A percentile compares a stretch with the other conserved stretches of the same genome.
These are phyloP conservation scores for Ophiothrix spiculata DNA, from an alignment of 35 echinoderm and acorn worm species.

Conservation along the genomic window DNA sequence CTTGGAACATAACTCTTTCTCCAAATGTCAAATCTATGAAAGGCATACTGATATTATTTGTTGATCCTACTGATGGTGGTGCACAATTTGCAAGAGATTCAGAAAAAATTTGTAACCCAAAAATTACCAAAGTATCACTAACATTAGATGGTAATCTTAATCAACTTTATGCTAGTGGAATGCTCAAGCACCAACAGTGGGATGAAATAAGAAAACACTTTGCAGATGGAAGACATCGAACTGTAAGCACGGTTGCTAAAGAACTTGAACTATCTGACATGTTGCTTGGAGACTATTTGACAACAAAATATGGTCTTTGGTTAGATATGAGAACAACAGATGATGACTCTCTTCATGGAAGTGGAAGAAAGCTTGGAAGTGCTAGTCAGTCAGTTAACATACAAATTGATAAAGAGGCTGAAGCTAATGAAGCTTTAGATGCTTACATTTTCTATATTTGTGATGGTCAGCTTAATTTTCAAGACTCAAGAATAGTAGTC, in stretches of 20 bases:
- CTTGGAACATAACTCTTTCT: conserved; percentile 27
- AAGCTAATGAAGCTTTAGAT: conserved; percentile 33
- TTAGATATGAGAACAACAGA: conserved; percentile 36
- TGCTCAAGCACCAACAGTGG: conserved; percentile 26
- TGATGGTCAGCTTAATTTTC: conserved; percentile 41
- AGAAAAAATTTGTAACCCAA: too few species aligned
- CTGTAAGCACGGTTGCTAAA: background rate
- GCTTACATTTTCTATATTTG: conserved; percentile 23
- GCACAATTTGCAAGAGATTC: conserved; percentile 5
- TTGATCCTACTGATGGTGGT: conserved; percentile 10
- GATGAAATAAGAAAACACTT: conserved; percentile 33
- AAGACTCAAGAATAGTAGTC: too few species aligned
- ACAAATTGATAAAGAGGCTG: background rate
- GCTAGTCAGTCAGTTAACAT: conserved; percentile 6
- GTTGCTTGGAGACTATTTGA: background rate
- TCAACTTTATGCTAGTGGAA: conserved; percentile 27
- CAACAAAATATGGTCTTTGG: conserved; percentile 26
- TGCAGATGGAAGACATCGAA: conserved; percentile 6
- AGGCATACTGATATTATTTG: conserved; percentile 39
- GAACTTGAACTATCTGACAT: conserved; percentile 18
- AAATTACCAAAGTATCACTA: conserved; percentile 19
- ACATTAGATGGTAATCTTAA: conserved; percentile 29
- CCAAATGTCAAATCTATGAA: conserved; percentile 27
- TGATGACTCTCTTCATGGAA: conserved; percentile 30
- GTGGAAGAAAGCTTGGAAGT: conserved; percentile 22